phyloP scores from a whole-genome alignment of 1,140 invertebrate species.

The Magallana angulata region DNA sequence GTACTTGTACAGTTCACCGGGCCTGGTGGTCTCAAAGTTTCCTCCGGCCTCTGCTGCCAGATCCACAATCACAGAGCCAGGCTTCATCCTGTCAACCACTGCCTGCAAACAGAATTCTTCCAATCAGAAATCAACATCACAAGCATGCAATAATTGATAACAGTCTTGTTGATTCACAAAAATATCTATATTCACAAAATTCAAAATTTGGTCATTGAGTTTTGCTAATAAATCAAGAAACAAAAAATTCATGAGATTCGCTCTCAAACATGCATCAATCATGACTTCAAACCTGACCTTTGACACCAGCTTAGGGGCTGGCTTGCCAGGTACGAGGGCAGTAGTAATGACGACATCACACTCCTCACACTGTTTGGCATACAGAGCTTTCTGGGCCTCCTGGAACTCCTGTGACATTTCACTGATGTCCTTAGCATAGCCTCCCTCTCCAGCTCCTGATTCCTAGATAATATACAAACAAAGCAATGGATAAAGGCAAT shows the following conservation, averaged over 20 bases:
- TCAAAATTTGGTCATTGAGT: neutral
- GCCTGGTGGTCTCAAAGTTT: slow-evolving; percentile 91
- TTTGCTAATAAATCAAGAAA: neutral
- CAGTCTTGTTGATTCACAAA: too few relatives aligned
- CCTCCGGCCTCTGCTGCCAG: slow-evolving; percentile 93
- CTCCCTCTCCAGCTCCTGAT: slow-evolving; percentile 90
- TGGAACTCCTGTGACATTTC: slow-evolving; percentile 95
- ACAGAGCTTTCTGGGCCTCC: slow-evolving; percentile 91
- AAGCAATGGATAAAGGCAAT: too few relatives aligned
- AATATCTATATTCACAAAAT: too few relatives aligned
- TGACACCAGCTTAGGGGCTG: slow-evolving; percentile 89
- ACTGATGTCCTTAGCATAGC: slow-evolving; percentile 94
- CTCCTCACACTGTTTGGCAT: slow-evolving; percentile 91
- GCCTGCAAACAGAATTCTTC: slow-evolving; percentile 81
- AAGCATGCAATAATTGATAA: too few relatives aligned
- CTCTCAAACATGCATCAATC: neutral
- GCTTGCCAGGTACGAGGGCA: slow-evolving; percentile 93
- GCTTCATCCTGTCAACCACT: slow-evolving; percentile 91
- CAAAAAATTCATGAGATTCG: too few relatives aligned
- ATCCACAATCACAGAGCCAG: slow-evolving; percentile 93
- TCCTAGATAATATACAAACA: slow-evolving; percentile 81
- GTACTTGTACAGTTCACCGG: slow-evolving; percentile 87
- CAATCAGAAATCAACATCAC: too few relatives aligned
- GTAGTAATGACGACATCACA: slow-evolving; percentile 90
- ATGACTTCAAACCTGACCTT: slow-evolving; percentile 82